Conservation (phyloP, 2,797 vertebrate species). For the Protosalanx chinensis region DNA sequence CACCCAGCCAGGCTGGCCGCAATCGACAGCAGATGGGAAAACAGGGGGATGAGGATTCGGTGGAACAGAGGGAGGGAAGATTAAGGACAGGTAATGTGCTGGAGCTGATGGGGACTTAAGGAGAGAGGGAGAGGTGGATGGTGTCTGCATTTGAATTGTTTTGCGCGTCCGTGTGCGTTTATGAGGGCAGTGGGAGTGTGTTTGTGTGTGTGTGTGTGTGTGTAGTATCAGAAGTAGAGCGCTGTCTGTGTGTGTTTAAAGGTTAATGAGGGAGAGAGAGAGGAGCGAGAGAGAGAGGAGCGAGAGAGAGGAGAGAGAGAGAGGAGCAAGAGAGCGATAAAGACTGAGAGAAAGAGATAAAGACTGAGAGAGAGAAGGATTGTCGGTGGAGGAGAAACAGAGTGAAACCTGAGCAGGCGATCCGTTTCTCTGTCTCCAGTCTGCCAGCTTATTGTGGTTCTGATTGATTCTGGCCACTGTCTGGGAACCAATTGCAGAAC, state of each 20-base stretch:
- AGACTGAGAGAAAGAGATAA: neutral
- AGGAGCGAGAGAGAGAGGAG: no score
- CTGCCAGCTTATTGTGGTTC: conserved; percentile 68
- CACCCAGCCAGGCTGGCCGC: conserved; percentile 63
- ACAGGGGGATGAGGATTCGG: conserved; percentile 49
- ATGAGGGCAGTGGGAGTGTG: conserved; percentile 6
- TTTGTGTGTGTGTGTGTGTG: conserved; percentile 19
- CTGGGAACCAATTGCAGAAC: conserved; percentile 55
- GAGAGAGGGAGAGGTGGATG: conserved; percentile 10
- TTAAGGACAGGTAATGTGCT: conserved; percentile 72
- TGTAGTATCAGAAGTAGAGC: neutral
- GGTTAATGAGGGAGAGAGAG: conserved; percentile 58
- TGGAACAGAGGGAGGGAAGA: conserved; percentile 66
- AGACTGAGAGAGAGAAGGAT: conserved; percentile 10
- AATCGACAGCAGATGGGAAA: conserved; percentile 66
- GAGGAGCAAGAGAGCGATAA: conserved; percentile 7
- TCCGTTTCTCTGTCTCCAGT: conserved; percentile 58
- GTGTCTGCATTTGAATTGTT: neutral
- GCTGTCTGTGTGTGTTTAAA: conserved; percentile 47
- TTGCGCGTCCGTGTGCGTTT: conserved; percentile 20
- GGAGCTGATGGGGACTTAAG: conserved; percentile 60
- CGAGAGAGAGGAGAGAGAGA: conserved; percentile 7
- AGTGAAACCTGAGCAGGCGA: conserved; percentile 67
- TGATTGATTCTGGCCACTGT: conserved; percentile 69
- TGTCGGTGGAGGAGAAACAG: conserved; percentile 19